Evolutionary conservation across 2,888 invertebrate genomes (phyloP).

Genomic region (Aquatica leii): DNA sequence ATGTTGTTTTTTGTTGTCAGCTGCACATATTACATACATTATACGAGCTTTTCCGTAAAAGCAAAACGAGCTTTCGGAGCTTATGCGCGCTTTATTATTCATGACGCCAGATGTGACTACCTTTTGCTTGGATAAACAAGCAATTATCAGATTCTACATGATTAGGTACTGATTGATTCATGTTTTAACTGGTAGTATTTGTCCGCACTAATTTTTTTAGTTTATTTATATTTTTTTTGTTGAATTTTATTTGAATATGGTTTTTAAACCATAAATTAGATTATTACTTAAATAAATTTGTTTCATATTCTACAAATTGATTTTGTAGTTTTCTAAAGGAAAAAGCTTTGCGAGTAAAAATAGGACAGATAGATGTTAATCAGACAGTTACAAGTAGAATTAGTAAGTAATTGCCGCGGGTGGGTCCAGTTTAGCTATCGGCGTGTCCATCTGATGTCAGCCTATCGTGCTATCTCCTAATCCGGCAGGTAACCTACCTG

Average conservation of each 20-base stretch:
- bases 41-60: neutral
- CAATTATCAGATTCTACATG: slow-evolving; percentile 43
- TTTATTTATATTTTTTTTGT: neutral
- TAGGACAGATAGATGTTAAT: slow-evolving; percentile 37
- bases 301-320: too few relatives aligned
- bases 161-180: slow-evolving; percentile 35
- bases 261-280: too few relatives aligned
- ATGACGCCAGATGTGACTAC: slow-evolving; percentile 45
- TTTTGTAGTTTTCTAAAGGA: too few relatives aligned
- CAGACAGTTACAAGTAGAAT: slow-evolving; percentile 35
- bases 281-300: too few relatives aligned
- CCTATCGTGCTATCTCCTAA: slow-evolving; percentile 43
- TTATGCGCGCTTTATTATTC: slow-evolving; percentile 42
- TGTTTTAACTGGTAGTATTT: slow-evolving; percentile 12
- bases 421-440: slow-evolving; percentile 40
- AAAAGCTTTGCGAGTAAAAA: slow-evolving; percentile 6
- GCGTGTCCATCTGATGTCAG: slow-evolving; percentile 47
- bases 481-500: slow-evolving; percentile 42
- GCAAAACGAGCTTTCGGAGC: slow-evolving; percentile 28
- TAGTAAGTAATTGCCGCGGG: slow-evolving; percentile 40
- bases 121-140: slow-evolving; percentile 41
- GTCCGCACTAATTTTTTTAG: neutral
- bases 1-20: too few relatives aligned
- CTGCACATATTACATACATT: too few relatives aligned
- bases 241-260: neutral